These are phyloP conservation scores for Neuroterus valhalla DNA, from an alignment of 1,140 invertebrate genomes.

Conservation along the genomic window DNA sequence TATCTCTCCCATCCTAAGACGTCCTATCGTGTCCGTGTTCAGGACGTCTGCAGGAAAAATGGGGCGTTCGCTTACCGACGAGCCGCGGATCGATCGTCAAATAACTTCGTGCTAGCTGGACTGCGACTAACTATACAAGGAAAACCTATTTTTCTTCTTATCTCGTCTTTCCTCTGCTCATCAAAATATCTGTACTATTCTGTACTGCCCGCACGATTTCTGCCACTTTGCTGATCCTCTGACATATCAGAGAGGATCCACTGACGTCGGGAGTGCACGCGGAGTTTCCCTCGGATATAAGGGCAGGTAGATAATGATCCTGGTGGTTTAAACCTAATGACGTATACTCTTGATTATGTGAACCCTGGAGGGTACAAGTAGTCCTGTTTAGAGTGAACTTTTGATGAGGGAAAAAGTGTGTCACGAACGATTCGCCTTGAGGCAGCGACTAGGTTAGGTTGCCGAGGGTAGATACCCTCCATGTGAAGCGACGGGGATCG, in stretches of 20 bases:
- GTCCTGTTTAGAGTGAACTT: not conserved
- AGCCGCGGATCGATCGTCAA: constrained; percentile 69
- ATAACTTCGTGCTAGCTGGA: constrained; percentile 60
- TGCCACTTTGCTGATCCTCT: not conserved
- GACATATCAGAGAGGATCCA: too few species aligned
- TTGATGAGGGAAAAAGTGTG: constrained; percentile 50
- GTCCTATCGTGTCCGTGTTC: not conserved
- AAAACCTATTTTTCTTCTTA: not conserved
- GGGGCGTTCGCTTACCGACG: constrained; percentile 63
- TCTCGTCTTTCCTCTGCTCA: not conserved
- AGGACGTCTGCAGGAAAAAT: constrained; percentile 55
- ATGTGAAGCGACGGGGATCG: constrained; percentile 30
- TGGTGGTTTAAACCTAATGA: too few species aligned
- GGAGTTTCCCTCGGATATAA: too few species aligned
- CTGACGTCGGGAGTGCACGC: too few species aligned
- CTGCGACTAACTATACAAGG: constrained; percentile 38
- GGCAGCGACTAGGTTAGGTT: constrained; percentile 41
- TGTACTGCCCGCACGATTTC: constrained; percentile 21
- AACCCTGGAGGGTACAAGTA: not conserved
- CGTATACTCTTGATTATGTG: not conserved
- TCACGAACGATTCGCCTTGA: constrained; percentile 43
- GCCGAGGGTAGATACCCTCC: constrained; percentile 37
- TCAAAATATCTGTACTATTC: not conserved
- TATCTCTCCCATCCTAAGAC: constrained; percentile 19
- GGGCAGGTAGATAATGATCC: too few species aligned